These are phyloP conservation scores for Bembecia ichneumoniformis DNA, from an alignment of 2,888 invertebrate species.

Conservation along the genomic window DNA sequence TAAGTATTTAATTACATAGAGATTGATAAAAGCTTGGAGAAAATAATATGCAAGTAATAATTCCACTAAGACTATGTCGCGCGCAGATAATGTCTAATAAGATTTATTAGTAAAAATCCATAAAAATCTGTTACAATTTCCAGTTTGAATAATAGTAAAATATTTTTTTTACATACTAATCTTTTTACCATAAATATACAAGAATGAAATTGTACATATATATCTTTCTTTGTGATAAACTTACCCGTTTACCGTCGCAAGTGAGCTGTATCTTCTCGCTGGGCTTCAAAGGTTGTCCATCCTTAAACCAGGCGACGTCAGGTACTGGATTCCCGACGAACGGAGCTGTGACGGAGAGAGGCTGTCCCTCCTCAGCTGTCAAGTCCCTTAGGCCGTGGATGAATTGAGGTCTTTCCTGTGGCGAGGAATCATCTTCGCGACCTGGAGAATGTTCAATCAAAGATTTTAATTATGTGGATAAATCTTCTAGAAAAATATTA, in stretches of 20 bases:
- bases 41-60: not conserved
- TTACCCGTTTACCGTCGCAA: conserved; percentile 86
- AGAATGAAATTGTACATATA: too few relatives aligned
- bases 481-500: too few relatives aligned
- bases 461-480: too few relatives aligned
- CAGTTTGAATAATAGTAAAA: too few relatives aligned
- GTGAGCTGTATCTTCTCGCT: conserved; percentile 80
- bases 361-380: conserved; percentile 87
- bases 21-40: not conserved
- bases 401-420: conserved; percentile 84
- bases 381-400: conserved; percentile 81
- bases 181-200: too few relatives aligned
- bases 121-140: too few relatives aligned
- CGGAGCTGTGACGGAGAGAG: conserved; percentile 77
- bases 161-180: too few relatives aligned
- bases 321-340: conserved; percentile 88
- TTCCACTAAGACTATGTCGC: too few relatives aligned
- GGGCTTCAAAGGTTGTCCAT: conserved; percentile 76
- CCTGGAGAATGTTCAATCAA: conserved; percentile 15
- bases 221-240: not conserved
- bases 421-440: conserved; percentile 74
- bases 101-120: too few relatives aligned
- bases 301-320: conserved; percentile 84
- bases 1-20: not conserved
- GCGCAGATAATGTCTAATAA: too few relatives aligned